Evolutionary conservation across 2,888 invertebrate species (phyloP), one percentile per base, ranked within the genome.

Genomic region (Papilio protenor): DNA sequence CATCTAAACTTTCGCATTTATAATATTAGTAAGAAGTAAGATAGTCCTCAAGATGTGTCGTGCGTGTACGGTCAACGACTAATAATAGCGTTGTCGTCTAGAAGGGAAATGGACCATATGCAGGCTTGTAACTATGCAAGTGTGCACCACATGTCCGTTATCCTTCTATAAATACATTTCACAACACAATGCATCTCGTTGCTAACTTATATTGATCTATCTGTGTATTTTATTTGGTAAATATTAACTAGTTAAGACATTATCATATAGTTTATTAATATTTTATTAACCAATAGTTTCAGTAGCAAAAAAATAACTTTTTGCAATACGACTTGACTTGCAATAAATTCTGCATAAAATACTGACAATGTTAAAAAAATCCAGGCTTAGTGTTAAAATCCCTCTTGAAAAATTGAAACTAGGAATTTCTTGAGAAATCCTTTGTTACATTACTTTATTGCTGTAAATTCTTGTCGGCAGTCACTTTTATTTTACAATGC

Each of bases 141-240:
- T 84, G 85, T 83, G 80, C 83, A 83, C 82, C 86, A 85, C 81
- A 80, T 85, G 85, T 79, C 75, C 76, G 72, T 57, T 73, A 69
- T n/a, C 52, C 11, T 33, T 57, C 73, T 66, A 76, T 72, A 71
- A 77, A 77, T 77, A 77, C 72, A 72, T 75, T 75, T 55, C 57
- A 75, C 52, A 57, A 27, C 23, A 71, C 71, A 78, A 75, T 71
- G 47, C 57, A 78, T 73, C 64, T 72, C 55, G 27, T 49, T 8
- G 45, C 61, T 69, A 61, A 21, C 47, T 49, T n/a, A 73, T 45
- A 57, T 40, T 33, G 45, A 45, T 18, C 45, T 59, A 73, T 47
- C 11, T 66, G 18, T n/a, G 18, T 66, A 18, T 64, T 5, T 8
- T 8, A 4, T 11, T 66, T 66, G n/a, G 11, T 40, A 10, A 11